phyloP scores from a whole-genome alignment of 2,113 vertebrate genomes.

The Piaya cayana region DNA sequence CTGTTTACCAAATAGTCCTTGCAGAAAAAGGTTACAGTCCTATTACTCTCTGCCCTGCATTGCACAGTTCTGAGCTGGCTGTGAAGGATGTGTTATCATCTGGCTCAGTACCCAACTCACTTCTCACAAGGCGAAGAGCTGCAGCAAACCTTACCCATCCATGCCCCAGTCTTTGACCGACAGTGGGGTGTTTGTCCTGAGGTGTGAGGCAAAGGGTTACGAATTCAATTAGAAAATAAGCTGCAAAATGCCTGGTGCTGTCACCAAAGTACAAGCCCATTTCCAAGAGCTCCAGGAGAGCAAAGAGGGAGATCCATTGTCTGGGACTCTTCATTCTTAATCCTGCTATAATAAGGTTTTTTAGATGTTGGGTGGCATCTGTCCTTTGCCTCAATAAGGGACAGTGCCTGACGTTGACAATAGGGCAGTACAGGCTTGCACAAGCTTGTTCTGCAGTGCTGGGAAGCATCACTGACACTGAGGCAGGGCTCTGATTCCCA shows the following conservation, averaged over 20 bases:
- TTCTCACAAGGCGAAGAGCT: background rate
- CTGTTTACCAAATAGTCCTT: background rate
- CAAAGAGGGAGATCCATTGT: background rate
- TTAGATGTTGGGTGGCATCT: background rate
- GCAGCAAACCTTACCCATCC: background rate
- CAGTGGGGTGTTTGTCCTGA: rapidly evolving
- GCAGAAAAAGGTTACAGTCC: background rate
- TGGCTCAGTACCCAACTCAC: background rate
- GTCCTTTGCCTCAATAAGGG: background rate
- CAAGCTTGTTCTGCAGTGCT: rapidly evolving
- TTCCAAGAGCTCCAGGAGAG: background rate
- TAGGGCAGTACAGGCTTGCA: background rate
- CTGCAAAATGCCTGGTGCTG: background rate
- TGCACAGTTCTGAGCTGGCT: background rate
- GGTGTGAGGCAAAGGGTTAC: background rate
- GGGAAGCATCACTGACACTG: background rate
- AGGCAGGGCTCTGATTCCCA: background rate
- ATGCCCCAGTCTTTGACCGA: rapidly evolving
- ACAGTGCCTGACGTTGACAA: background rate
- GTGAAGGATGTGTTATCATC: background rate
- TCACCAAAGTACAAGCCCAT: background rate
- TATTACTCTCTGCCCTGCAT: background rate
- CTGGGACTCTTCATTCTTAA: background rate
- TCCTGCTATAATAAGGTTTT: background rate
- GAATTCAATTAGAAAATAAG: background rate